Percentiles rank a stretch among this genome's conserved stretches.
phyloP scores from a whole-genome alignment of 2,113 vertebrate genomes.

The Coreoperca whiteheadi region DNA sequence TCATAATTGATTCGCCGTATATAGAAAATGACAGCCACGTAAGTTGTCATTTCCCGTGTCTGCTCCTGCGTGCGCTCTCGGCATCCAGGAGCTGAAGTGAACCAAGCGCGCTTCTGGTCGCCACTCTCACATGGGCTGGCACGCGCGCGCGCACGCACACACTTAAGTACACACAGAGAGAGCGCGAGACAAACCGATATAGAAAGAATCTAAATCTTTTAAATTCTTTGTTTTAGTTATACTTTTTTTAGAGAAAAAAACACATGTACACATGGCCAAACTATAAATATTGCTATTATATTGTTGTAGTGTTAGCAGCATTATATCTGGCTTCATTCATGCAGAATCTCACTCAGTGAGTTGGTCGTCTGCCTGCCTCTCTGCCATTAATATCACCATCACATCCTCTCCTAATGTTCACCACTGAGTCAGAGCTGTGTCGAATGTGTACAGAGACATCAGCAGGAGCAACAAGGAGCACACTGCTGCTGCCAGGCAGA shows the following conservation, averaged over 20 bases:
- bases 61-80: constrained; percentile 63
- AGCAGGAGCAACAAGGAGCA: constrained; percentile 63
- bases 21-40: neutral
- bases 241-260: neutral
- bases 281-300: too few relatives aligned
- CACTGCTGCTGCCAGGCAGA: constrained; percentile 73
- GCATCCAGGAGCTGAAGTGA: constrained; percentile 69
- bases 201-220: neutral
- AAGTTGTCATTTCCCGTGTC: constrained; percentile 37
- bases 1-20: constrained; percentile 46
- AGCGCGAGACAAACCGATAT: neutral
- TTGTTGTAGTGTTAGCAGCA: too few relatives aligned
- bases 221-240: neutral
- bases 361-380: constrained; percentile 18
- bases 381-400: constrained; percentile 49
- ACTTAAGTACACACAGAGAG: neutral
- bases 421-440: constrained; percentile 54
- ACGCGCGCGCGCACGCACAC: constrained; percentile 18
- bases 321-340: constrained; percentile 25
- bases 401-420: constrained; percentile 52
- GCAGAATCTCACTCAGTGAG: constrained; percentile 10
- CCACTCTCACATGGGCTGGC: constrained; percentile 30
- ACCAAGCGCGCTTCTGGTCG: constrained; percentile 55
- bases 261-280: constrained; percentile 2
- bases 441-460: constrained; percentile 61